phyloP scores from a whole-genome alignment of 2,113 vertebrate genomes.

The Xenus cinereus region DNA sequence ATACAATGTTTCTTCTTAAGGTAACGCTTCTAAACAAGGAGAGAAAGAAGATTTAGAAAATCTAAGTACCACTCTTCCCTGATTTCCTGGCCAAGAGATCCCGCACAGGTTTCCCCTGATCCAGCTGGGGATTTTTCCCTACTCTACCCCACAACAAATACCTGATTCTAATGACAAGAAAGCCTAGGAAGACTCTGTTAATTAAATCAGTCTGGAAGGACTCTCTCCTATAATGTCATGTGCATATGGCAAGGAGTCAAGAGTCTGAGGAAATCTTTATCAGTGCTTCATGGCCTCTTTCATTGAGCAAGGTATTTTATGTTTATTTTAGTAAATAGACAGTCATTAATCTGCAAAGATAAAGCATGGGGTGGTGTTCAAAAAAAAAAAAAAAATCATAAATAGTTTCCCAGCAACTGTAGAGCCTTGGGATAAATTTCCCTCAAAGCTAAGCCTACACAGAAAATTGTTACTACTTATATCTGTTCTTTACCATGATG shows the following conservation, averaged over 20 bases:
- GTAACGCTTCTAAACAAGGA: neutral
- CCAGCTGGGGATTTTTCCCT: neutral
- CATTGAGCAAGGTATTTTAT: neutral
- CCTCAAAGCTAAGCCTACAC: neutral
- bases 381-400: neutral
- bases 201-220: neutral
- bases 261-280: neutral
- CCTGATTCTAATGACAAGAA: neutral
- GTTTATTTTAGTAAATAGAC: neutral
- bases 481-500: neutral
- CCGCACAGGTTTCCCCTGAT: neutral
- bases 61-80: neutral
- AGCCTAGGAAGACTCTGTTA: neutral
- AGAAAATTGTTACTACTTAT: neutral
- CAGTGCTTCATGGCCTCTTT: neutral
- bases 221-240: fast-evolving
- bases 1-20: neutral
- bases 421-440: neutral
- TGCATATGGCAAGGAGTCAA: neutral
- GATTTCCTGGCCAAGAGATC: neutral
- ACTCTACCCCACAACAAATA: neutral
- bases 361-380: neutral
- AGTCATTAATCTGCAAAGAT: neutral
- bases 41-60: neutral
- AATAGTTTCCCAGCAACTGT: neutral